Evolutionary conservation across 2,797 vertebrate genomes (phyloP).

Genomic region (Pagetopsis macropterus): DNA sequence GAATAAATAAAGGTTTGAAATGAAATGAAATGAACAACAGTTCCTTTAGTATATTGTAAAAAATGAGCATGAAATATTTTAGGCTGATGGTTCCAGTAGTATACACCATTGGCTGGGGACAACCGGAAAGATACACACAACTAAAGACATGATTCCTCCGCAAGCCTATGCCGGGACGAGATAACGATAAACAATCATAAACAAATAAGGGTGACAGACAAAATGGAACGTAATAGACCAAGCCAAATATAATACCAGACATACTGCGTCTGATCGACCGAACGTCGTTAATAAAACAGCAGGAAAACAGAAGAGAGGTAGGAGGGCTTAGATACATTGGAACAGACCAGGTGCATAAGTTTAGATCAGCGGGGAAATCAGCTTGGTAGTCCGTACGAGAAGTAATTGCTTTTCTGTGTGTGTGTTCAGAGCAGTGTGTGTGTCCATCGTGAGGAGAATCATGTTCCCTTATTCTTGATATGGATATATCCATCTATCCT

Average conservation of each 20-base stretch:
- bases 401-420: conserved; percentile 52
- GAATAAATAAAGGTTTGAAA: too few species aligned
- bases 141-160: too few species aligned
- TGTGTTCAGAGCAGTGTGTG: neutral
- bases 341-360: conserved; percentile 45
- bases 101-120: too few species aligned
- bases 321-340: conserved; percentile 37
- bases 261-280: neutral
- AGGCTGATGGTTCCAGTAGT: too few species aligned
- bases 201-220: conserved; percentile 21
- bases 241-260: conserved; percentile 1
- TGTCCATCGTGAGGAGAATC: conserved; percentile 7
- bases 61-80: too few species aligned
- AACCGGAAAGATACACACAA: too few species aligned
- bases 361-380: conserved; percentile 63
- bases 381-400: conserved; percentile 20
- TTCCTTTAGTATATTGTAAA: too few species aligned
- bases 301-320: conserved; percentile 16
- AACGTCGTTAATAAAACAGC: conserved; percentile 20
- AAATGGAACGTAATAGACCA: neutral
- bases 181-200: neutral
- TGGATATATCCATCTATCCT: neutral
- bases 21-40: too few species aligned
- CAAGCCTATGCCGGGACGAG: too few species aligned
- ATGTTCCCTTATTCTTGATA: conserved; percentile 9